These are phyloP conservation scores for Acanthochromis polyacanthus DNA, from an alignment of 2,113 vertebrate species.

Conservation along the genomic window DNA sequence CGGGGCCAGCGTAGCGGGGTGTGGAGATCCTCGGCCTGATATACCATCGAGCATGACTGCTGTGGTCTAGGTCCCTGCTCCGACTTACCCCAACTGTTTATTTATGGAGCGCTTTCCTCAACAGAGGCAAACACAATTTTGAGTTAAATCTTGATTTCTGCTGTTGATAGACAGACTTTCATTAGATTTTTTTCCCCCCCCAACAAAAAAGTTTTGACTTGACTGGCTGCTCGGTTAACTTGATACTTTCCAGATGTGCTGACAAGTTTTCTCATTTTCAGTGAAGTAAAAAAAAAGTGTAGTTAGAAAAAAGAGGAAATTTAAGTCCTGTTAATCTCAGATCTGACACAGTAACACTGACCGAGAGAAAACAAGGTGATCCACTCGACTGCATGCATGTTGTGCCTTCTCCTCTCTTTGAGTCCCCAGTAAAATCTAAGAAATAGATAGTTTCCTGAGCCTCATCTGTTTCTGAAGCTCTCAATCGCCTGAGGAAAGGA, in stretches of 20 bases:
- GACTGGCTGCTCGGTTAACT: slow-evolving; percentile 71
- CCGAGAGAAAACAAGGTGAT: slow-evolving; percentile 20
- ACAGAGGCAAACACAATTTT: slow-evolving; percentile 71
- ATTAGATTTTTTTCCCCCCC: slow-evolving; percentile 52
- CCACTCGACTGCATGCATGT: slow-evolving; percentile 5
- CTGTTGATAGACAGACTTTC: slow-evolving; percentile 78
- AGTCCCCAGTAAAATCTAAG: slow-evolving; percentile 52
- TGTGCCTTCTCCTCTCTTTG: slow-evolving; percentile 26
- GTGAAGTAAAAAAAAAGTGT: slow-evolving; percentile 11
- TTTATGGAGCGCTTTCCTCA: slow-evolving; percentile 75
- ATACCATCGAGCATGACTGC: slow-evolving; percentile 59
- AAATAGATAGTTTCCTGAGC: slow-evolving; percentile 65
- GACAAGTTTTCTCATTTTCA: slow-evolving; percentile 74
- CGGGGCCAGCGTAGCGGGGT: slow-evolving; percentile 53
- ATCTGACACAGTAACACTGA: slow-evolving; percentile 36
- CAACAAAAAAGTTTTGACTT: slow-evolving; percentile 65
- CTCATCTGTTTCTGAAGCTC: slow-evolving; percentile 62
- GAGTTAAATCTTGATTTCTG: slow-evolving; percentile 73
- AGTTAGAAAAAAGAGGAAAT: slow-evolving; percentile 45
- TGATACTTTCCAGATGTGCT: slow-evolving; percentile 84
- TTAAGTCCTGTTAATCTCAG: slow-evolving; percentile 56
- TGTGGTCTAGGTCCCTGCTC: slow-evolving; percentile 62
- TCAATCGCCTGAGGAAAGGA: slow-evolving; percentile 66
- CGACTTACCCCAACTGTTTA: slow-evolving; percentile 68
- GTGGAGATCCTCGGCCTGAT: slow-evolving; percentile 73